Conservation (phyloP, 2,888 invertebrate species). For the Aspidapion aeneum region DNA sequence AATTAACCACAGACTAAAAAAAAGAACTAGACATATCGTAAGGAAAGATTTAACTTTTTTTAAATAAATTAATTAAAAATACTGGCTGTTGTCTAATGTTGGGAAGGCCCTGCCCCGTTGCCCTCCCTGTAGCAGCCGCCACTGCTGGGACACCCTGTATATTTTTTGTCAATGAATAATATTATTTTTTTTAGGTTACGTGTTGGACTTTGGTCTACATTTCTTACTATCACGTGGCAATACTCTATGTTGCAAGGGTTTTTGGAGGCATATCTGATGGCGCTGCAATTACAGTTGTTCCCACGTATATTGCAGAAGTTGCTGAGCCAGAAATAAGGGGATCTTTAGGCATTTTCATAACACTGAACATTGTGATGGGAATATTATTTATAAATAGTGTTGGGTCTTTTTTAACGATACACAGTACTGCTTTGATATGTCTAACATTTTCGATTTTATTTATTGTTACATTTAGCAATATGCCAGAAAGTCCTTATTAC, state of each 20-base stretch:
- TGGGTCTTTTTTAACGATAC: conserved; percentile 33
- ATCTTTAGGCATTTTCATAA: conserved; percentile 25
- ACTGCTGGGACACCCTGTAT: too few relatives aligned
- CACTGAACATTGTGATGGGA: conserved; percentile 5
- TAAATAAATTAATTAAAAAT: too few relatives aligned
- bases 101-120: too few relatives aligned
- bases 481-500: conserved; percentile 43
- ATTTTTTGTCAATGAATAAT: too few relatives aligned
- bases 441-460: conserved; percentile 33
- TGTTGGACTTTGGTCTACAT: too few relatives aligned
- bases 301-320: conserved; percentile 36
- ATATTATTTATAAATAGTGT: conserved; percentile 22
- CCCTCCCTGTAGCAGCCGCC: too few relatives aligned
- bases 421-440: conserved; percentile 26
- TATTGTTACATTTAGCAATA: conserved; percentile 31
- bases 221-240: too few relatives aligned
- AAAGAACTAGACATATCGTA: too few relatives aligned
- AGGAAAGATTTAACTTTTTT: too few relatives aligned
- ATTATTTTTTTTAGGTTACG: too few relatives aligned
- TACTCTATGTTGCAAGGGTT: conserved; percentile 19
- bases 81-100: too few relatives aligned
- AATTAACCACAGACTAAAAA: too few relatives aligned
- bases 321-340: conserved; percentile 33
- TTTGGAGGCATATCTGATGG: conserved; percentile 35
- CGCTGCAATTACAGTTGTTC: conserved; percentile 29